phyloP scores from a whole-genome alignment of 2,113 vertebrate species.

The Tenebrosternarchus preto region DNA sequence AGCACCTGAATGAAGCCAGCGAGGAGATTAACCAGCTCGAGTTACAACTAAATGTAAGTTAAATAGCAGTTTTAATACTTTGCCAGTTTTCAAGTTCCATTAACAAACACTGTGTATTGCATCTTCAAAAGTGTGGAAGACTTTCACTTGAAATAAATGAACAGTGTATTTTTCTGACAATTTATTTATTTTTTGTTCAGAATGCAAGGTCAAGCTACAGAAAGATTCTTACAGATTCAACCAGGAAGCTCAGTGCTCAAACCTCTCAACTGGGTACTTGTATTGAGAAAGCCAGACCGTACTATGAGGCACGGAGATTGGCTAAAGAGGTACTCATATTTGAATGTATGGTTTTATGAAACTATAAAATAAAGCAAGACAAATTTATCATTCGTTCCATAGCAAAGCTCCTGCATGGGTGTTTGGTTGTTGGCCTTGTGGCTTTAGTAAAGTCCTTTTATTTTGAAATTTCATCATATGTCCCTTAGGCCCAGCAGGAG shows the following conservation, averaged over 20 bases:
- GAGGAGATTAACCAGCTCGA: conserved; percentile 91
- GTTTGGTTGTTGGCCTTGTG: not conserved
- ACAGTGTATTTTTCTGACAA: too few species aligned
- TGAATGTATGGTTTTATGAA: not conserved
- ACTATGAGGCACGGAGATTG: conserved; percentile 85
- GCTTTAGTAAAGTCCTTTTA: not conserved
- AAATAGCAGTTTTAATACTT: not conserved
- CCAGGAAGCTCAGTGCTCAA: conserved; percentile 83
- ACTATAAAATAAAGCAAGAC: not conserved
- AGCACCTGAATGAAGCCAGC: conserved; percentile 88
- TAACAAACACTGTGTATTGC: not conserved
- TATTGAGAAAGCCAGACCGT: conserved; percentile 88
- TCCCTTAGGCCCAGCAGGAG: conserved; percentile 85
- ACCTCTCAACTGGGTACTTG: conserved; percentile 84
- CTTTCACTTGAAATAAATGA: not conserved
- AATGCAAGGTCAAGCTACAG: conserved; percentile 86
- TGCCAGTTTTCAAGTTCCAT: not conserved
- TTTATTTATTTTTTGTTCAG: conserved; percentile 67
- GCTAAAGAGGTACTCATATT: conserved; percentile 80
- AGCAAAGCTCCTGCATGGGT: not conserved
- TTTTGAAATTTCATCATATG: conserved; percentile 35
- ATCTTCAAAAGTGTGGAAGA: not conserved
- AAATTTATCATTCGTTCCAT: not conserved
- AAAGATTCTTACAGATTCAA: conserved; percentile 85
- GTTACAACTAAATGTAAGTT: conserved; percentile 85